Evolutionary conservation across 2,113 vertebrate species (phyloP).

Genomic region (Arvicanthis niloticus): DNA sequence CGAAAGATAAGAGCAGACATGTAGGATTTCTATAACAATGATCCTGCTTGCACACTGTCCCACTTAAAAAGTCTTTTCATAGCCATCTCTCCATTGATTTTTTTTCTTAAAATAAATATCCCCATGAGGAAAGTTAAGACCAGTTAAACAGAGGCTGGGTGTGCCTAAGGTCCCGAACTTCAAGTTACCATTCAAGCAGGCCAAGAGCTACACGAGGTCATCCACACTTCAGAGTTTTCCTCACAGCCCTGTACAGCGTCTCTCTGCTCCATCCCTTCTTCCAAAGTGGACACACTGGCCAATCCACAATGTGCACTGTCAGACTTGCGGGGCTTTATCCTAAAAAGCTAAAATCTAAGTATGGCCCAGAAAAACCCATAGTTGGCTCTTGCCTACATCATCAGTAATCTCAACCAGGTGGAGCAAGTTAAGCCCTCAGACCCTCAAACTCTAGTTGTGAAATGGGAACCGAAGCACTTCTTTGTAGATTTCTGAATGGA

Average conservation of each 20-base stretch:
- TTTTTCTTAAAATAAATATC: not conserved
- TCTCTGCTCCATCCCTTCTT: not conserved
- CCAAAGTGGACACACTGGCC: not conserved
- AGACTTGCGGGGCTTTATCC: not conserved
- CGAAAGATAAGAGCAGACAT: not conserved
- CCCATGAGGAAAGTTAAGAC: not conserved
- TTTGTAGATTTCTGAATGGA: not conserved
- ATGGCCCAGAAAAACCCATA: not conserved
- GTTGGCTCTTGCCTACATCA: too few relatives aligned
- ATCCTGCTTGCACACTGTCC: not conserved
- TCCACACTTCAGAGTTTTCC: not conserved
- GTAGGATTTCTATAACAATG: too few relatives aligned
- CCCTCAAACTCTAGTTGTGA: not conserved
- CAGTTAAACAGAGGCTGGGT: not conserved
- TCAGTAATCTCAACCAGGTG: not conserved
- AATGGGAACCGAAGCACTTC: too few relatives aligned
- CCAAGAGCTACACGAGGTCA: not conserved
- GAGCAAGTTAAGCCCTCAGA: not conserved
- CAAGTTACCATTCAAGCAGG: not conserved
- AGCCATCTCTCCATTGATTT: not conserved
- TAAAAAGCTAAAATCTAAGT: not conserved
- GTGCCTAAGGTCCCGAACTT: not conserved
- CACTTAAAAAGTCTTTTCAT: not conserved
- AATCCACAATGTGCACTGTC: not conserved
- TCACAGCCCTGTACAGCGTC: accelerated